Base-by-base conservation (phyloP, 2,888 invertebrate genomes). In the Pristionchus japonicus region DNA sequence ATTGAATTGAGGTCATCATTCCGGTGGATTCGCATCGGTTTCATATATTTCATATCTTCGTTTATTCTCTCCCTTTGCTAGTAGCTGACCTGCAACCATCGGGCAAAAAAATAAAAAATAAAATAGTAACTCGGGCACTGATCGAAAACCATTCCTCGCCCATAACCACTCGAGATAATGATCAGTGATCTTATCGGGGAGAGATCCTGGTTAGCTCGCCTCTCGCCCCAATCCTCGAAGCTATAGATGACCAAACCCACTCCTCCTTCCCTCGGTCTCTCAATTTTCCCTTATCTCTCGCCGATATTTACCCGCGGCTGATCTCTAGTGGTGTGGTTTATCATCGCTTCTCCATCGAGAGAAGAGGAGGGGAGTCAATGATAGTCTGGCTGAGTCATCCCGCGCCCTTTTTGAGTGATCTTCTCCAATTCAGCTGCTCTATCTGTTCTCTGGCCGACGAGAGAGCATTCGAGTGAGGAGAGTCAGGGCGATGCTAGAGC, bases 301-400 rank as follows among this genome's bases (percentile, higher is more conserved):
- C 4, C 9, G 9, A 43, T 17, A n/a, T 43, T 43, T 80, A 49
- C 27, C 80, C 47, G 47, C 47, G 37, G 13, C 77, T 40, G 47
- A 43, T 80, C 49, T 74, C 74, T 37, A 37, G 74, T 31, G 43
- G 80, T 6, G 80, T 31, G 43, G 80, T 80, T 77, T 43, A 77
- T 77, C 43, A 77, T 77, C 43, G 17, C 77, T 77, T 67, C 67
- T 34, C 67, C 34, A 31, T 67, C 67, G 31, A 31, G 34, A n/a
- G n/a, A n/a, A 57, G 57, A 57, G n/a, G 57, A 23, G 57, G 13
- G 31, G 3, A 67, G 67, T 34, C 67, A 67, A 67, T 67, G 67
- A 67, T 67, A 31, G 67, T 34, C 61, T 61, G 23, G 31, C 17
- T 64, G 31, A 64, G 7, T 64, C 64, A n/a, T 11, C 64, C 11